These are phyloP conservation scores for Nebria ingens DNA, from an alignment of 1,140 invertebrate genomes.

Conservation along the genomic window DNA sequence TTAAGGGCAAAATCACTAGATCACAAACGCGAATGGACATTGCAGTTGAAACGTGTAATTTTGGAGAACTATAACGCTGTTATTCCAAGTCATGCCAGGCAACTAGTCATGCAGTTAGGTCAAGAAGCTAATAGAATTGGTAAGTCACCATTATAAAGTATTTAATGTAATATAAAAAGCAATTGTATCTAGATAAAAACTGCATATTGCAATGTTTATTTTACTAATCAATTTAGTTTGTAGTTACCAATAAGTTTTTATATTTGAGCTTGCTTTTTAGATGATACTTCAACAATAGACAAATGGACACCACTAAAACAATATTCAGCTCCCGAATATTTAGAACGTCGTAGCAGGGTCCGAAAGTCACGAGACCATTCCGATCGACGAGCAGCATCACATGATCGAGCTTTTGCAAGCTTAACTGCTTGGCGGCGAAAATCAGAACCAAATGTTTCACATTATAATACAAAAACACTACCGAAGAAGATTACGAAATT, in stretches of 20 bases:
- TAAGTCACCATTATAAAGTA: constrained; percentile 15
- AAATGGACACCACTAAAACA: constrained; percentile 49
- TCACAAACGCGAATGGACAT: constrained; percentile 89
- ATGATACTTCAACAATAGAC: constrained; percentile 29
- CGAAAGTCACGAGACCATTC: constrained; percentile 26
- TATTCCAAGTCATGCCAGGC: constrained; percentile 86
- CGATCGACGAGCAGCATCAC: constrained; percentile 24
- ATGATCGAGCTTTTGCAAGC: constrained; percentile 37
- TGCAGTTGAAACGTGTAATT: constrained; percentile 83
- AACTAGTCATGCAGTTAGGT: constrained; percentile 85
- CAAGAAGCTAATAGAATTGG: constrained; percentile 45
- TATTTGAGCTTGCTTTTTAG: constrained; percentile 18
- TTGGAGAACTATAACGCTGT: constrained; percentile 89
- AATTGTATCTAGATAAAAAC: no score
- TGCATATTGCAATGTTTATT: no score
- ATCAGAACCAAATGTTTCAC: constrained; percentile 46
- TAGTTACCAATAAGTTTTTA: not conserved
- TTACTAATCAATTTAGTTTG: not conserved
- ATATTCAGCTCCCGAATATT: constrained; percentile 79
- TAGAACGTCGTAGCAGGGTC: constrained; percentile 56
- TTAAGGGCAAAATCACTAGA: constrained; percentile 79
- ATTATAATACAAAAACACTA: constrained; percentile 51
- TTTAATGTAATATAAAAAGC: not conserved
- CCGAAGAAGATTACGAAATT: constrained; percentile 53
- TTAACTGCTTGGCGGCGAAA: constrained; percentile 56